Conservation (phyloP, 1,140 invertebrate species). For the Tetramorium alpestre region DNA sequence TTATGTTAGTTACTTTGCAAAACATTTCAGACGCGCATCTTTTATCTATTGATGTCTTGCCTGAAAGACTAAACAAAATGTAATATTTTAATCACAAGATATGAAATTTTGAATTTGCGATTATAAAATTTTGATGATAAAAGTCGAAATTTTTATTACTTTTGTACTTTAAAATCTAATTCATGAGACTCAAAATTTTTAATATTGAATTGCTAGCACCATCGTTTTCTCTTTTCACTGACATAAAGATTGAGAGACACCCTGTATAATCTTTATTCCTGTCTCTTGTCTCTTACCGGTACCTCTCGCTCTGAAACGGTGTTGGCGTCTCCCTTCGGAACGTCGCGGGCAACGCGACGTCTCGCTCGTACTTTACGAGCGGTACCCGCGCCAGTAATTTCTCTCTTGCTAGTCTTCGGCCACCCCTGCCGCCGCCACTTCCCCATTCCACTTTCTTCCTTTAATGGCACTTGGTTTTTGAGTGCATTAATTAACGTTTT, state of each 20-base stretch:
- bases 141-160: not conserved
- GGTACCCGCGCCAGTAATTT: constrained; percentile 67
- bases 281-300: constrained; percentile 32
- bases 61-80: not conserved
- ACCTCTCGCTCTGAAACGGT: not conserved
- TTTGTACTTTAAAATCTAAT: not conserved
- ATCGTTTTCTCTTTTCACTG: not conserved
- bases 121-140: not conserved
- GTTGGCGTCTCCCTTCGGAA: not conserved
- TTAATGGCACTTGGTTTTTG: constrained; percentile 81
- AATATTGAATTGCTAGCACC: not conserved
- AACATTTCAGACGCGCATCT: not conserved
- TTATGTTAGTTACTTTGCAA: not conserved
- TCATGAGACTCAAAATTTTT: not conserved
- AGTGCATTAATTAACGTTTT: constrained; percentile 83
- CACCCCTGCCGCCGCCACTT: constrained; percentile 20
- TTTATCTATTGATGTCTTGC: not conserved
- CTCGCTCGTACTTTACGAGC: constrained; percentile 60
- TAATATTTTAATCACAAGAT: not conserved
- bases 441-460: constrained; percentile 64
- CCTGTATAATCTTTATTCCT: constrained; percentile 35
- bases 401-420: constrained; percentile 60
- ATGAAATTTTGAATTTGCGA: too few relatives aligned
- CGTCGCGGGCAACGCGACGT: not conserved
- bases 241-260: not conserved